These are phyloP conservation scores for Onychostoma macrolepis DNA, from an alignment of 2,113 vertebrate genomes.

Conservation along the genomic window DNA sequence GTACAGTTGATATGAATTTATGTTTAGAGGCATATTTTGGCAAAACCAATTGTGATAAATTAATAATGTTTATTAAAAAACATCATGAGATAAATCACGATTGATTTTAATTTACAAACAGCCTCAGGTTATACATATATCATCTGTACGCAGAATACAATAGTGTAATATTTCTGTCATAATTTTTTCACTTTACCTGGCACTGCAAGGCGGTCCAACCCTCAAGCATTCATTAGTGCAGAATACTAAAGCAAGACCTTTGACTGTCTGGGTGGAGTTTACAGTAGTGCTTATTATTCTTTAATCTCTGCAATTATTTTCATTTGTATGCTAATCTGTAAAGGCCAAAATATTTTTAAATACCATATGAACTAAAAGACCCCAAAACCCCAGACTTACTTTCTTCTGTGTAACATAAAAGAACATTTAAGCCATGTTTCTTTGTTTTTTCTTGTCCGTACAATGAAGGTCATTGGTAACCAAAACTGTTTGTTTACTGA, in stretches of 20 bases:
- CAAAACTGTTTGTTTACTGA: neutral
- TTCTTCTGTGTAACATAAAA: neutral
- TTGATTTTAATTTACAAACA: slow-evolving; percentile 9
- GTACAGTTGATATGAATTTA: neutral
- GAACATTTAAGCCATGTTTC: neutral
- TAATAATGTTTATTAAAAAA: slow-evolving; percentile 18
- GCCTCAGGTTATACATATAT: neutral
- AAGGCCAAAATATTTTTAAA: neutral
- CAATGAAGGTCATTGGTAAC: neutral
- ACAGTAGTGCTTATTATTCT: neutral
- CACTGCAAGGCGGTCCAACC: neutral
- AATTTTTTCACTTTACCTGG: neutral
- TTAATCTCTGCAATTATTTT: neutral
- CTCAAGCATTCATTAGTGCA: slow-evolving; percentile 1
- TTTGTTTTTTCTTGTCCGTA: neutral
- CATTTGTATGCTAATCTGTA: neutral
- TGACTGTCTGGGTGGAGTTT: neutral
- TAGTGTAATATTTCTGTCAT: neutral
- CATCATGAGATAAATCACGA: neutral
- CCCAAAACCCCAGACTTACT: no score
- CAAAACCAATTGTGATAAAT: slow-evolving; percentile 13
- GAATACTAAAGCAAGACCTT: neutral
- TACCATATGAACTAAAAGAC: no score
- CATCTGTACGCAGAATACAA: neutral
- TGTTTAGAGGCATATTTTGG: neutral